Evolutionary conservation across 2,888 invertebrate genomes (phyloP).

Genomic region (Conistra vaccinii): DNA sequence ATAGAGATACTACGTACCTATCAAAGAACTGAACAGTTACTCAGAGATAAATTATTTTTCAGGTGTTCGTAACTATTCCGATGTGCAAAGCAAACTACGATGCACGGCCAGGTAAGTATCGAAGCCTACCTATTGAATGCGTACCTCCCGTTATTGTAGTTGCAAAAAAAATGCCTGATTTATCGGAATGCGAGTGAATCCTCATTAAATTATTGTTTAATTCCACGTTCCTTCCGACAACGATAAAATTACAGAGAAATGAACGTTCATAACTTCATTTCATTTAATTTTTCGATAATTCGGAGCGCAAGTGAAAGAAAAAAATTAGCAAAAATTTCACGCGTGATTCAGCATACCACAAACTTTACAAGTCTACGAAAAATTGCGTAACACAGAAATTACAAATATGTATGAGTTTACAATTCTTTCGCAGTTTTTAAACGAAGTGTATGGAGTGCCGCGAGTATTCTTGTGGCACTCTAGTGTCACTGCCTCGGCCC

Average conservation of each 20-base stretch:
- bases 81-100: slow-evolving; percentile 38
- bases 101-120: slow-evolving; percentile 31
- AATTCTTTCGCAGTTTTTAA: too few species aligned
- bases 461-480: too few species aligned
- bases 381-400: too few species aligned
- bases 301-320: too few species aligned
- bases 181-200: neutral
- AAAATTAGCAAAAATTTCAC: too few species aligned
- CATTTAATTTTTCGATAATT: too few species aligned
- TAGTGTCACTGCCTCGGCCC: too few species aligned
- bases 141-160: neutral
- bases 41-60: slow-evolving; percentile 12
- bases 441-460: too few species aligned
- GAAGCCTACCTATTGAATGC: neutral
- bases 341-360: neutral
- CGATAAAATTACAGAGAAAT: neutral
- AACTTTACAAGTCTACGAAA: too few species aligned
- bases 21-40: too few species aligned
- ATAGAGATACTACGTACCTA: too few species aligned
- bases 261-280: neutral
- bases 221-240: neutral
- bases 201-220: neutral
- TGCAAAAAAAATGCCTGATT: neutral
- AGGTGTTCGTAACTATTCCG: slow-evolving; percentile 19
- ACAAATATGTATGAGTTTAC: too few species aligned